Base-by-base conservation (phyloP, 2,888 invertebrate genomes). In the Temnothorax unifasciatus region DNA sequence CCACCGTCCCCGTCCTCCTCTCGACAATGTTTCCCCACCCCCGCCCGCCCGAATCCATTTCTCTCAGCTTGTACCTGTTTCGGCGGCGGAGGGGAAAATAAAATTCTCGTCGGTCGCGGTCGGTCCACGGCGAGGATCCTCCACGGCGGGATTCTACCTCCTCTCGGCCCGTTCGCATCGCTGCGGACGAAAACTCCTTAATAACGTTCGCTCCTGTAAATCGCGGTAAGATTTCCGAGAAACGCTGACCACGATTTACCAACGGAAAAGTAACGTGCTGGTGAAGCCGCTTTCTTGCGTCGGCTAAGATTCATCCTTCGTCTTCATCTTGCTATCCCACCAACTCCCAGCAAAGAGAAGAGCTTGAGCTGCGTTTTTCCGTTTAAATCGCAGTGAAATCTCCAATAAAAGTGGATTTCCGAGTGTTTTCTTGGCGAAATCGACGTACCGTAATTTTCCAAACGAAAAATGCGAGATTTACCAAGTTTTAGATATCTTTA, bases 331-430 rank as follows among this genome's bases (percentile, higher is more conserved):
- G 68, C 63, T 82, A 75, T 82, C 75, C 34, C 6, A 34, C 75
- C 54, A 25, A n/a, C 52, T 25, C 63, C 76, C 76, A 76, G 74
- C 73, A 76, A 82, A 81, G 76, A 41, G 47, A 87, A 83, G 82
- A 88, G 81, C 68, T 69, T 86, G 76, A 59, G 13, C 15, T 47
- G 81, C 86, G 83, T 75, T 85, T 82, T 82, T 61, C 68, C 75
- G 83, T 85, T 82, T 82, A 83, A 69, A 81, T 77, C 83, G 66
- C 4, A 54, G 21, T 47, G 44, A 8, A 52, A 82, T 82, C 75
- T 75, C 52, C 82, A 71, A 71, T 81, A 81, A 71, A 64, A 81
- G 52, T 59, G 59, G 71, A 69, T 81, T 81, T 50, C 71, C 79
- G 47, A 71, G 79, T 81, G 79, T 68, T 79, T 61, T 47, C 71